A percentile compares a stretch with the other conserved stretches of the same genome.
Conservation (phyloP, 2,113 vertebrate genomes). For the Tilapia sparmanii region DNA sequence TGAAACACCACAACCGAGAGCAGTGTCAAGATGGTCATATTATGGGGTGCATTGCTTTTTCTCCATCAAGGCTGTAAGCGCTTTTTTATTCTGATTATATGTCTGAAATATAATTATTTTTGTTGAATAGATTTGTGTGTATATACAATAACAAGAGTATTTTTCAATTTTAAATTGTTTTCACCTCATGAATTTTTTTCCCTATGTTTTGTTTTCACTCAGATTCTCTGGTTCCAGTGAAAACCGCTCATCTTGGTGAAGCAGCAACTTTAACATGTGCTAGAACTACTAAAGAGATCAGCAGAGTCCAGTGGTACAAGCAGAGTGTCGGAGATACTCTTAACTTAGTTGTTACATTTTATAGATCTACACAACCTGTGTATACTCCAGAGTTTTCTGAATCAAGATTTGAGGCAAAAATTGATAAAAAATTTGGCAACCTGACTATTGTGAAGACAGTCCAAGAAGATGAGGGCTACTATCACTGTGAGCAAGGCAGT, state of each 20-base stretch:
- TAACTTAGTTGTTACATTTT: fast-evolving
- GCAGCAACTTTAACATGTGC: neutral
- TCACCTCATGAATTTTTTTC: fast-evolving
- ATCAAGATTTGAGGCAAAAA: fast-evolving
- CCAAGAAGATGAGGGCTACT: neutral
- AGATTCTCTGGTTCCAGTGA: neutral
- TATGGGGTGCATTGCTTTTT: neutral
- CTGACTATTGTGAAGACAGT: neutral
- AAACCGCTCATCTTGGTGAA: neutral
- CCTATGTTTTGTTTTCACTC: neutral
- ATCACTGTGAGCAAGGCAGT: neutral
- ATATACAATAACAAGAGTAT: neutral
- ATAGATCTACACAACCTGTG: fast-evolving
- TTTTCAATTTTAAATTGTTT: fast-evolving
- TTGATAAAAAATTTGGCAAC: fast-evolving
- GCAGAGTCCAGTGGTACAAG: neutral
- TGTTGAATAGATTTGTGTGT: neutral
- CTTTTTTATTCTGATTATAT: neutral
- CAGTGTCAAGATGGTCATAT: neutral
- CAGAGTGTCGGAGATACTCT: neutral
- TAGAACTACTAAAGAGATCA: fast-evolving
- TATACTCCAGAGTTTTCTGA: neutral
- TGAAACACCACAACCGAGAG: neutral
- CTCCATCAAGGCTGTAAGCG: neutral
- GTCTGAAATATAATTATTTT: neutral